Percentiles rank a stretch among this genome's conserved stretches.
These are phyloP conservation scores for Lobophora halterata DNA, from an alignment of 2,888 invertebrate genomes.

Conservation along the genomic window DNA sequence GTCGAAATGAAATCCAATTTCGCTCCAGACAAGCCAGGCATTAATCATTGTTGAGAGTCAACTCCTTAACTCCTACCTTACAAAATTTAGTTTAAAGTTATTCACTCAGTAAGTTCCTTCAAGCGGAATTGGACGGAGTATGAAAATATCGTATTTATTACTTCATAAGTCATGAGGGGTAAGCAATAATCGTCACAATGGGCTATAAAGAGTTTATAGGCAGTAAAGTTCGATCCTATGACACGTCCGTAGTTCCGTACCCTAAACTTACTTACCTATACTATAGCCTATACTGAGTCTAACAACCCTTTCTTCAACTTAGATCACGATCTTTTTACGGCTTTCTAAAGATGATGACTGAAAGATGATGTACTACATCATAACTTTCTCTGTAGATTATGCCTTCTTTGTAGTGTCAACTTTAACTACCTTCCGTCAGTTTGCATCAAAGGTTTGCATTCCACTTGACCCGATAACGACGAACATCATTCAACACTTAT, in stretches of 20 bases:
- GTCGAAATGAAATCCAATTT: conserved; percentile 33
- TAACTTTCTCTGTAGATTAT: conserved; percentile 6
- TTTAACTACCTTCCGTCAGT: conserved; percentile 4
- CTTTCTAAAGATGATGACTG: conserved; percentile 40
- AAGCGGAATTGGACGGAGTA: conserved; percentile 54
- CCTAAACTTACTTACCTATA: too few species aligned
- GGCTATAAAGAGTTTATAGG: conserved; percentile 79
- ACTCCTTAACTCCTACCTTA: conserved; percentile 38
- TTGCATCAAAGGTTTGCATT: conserved; percentile 16
- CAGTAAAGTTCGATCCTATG: conserved; percentile 74
- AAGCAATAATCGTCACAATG: conserved; percentile 80
- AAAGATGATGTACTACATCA: background rate
- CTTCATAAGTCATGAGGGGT: conserved; percentile 79
- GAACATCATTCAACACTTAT: conserved; percentile 2
- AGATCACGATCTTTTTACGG: conserved; percentile 14
- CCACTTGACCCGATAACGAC: conserved; percentile 16
- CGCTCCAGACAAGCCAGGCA: conserved; percentile 30
- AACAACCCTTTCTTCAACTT: conserved; percentile 9
- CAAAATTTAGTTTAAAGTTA: conserved; percentile 35
- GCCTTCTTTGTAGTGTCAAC: conserved; percentile 9
- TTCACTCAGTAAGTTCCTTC: conserved; percentile 41
- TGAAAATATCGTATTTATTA: conserved; percentile 75
- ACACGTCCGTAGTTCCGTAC: conserved; percentile 48
- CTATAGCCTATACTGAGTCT: background rate
- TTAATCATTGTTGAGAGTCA: conserved; percentile 36